Evolutionary conservation across 2,888 invertebrate genomes (phyloP).

Genomic region (Temnothorax rugatulus): DNA sequence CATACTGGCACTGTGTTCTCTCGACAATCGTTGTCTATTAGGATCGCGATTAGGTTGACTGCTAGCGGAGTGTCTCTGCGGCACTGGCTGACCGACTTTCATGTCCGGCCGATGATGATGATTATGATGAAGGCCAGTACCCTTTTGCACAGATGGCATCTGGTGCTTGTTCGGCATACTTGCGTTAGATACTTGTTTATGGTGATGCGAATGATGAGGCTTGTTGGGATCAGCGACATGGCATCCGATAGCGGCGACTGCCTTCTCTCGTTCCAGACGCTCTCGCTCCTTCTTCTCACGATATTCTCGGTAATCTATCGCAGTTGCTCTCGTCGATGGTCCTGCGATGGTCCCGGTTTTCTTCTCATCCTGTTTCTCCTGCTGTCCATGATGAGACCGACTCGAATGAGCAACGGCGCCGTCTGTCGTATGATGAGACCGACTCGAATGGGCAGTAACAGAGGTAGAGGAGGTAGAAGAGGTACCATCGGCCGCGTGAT

Average conservation of each 20-base stretch:
- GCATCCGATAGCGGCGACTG: conserved; percentile 71
- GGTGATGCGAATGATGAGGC: conserved; percentile 80
- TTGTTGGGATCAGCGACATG: conserved; percentile 76
- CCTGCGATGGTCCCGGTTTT: conserved; percentile 74
- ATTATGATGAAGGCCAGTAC: conserved; percentile 78
- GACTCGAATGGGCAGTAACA: conserved; percentile 77
- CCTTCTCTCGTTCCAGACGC: conserved; percentile 88
- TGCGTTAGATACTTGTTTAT: conserved; percentile 78
- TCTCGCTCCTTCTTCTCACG: conserved; percentile 90
- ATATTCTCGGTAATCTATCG: conserved; percentile 88
- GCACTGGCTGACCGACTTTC: conserved; percentile 78
- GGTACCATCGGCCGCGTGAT: conserved; percentile 57
- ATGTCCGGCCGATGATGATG: conserved; percentile 82
- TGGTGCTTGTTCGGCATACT: conserved; percentile 83
- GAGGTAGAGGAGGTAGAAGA: conserved; percentile 5
- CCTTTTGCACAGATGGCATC: conserved; percentile 77
- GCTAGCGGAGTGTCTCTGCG: conserved; percentile 78
- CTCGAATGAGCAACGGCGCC: conserved; percentile 67
- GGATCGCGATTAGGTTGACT: conserved; percentile 75
- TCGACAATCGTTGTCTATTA: conserved; percentile 77
- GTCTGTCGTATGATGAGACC: conserved; percentile 5
- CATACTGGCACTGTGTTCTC: conserved; percentile 76
- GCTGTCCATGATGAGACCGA: conserved; percentile 76
- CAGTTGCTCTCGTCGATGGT: conserved; percentile 81
- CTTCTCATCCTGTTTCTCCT: conserved; percentile 79